Conservation (phyloP, 2,797 vertebrate species). For the Muraenolepis orangiensis region DNA sequence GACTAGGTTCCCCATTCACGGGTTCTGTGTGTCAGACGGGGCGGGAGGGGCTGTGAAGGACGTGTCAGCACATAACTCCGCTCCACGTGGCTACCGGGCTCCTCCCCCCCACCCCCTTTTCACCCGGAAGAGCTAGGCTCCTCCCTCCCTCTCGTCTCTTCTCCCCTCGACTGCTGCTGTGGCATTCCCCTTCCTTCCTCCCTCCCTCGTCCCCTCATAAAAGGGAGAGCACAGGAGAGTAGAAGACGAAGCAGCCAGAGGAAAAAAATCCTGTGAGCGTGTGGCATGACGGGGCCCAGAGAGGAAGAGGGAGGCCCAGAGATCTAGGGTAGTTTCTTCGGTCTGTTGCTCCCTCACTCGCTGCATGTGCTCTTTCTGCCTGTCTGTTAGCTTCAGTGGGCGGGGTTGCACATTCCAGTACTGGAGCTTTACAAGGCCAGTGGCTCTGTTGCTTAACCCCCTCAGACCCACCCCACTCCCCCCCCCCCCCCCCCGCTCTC, state of each 20-base stretch:
- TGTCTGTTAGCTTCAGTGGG: constrained; percentile 65
- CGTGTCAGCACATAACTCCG: constrained; percentile 72
- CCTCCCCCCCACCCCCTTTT: constrained; percentile 69
- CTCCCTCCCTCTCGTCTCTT: constrained; percentile 34
- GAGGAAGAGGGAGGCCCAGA: constrained; percentile 16
- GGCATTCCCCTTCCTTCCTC: constrained; percentile 10
- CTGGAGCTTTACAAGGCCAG: constrained; percentile 76
- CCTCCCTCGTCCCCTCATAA: constrained; percentile 21
- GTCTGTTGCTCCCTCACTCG: constrained; percentile 44
- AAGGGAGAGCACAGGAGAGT: constrained; percentile 10
- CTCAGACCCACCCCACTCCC: constrained; percentile 34
- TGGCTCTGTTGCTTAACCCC: constrained; percentile 62
- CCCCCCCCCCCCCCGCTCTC: constrained; percentile 36
- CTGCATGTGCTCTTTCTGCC: constrained; percentile 59
- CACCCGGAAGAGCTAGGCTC: constrained; percentile 61
- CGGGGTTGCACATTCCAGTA: constrained; percentile 75
- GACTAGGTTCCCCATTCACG: background rate
- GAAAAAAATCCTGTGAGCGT: constrained; percentile 17
- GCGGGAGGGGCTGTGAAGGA: constrained; percentile 40
- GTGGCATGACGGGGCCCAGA: constrained; percentile 30
- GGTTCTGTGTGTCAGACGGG: constrained; percentile 30
- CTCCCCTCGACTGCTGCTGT: constrained; percentile 17
- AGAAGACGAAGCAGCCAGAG: constrained; percentile 8
- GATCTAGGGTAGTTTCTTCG: constrained; percentile 44
- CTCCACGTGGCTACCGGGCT: constrained; percentile 76